Base-by-base conservation (phyloP, 2,797 vertebrate species). In the Cuculus canorus region DNA sequence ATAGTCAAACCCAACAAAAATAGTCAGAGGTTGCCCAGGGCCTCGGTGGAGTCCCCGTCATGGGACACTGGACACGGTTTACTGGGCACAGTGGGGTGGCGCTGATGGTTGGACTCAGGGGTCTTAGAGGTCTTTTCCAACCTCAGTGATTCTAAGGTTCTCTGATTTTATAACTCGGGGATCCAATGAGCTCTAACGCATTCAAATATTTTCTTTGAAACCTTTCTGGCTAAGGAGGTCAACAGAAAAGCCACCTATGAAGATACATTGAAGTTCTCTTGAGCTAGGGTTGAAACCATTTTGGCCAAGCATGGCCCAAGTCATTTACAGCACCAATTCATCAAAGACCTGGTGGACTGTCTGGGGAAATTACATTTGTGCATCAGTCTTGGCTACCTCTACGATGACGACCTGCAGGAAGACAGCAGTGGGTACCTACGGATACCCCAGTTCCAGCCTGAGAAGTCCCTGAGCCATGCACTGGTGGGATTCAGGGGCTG, bases 321-420 rank as follows among this genome's bases (percentile, higher is more conserved):
- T 39, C 32, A 48, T 17, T 54, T 28, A 48, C 1, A 48, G 76
- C 21, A 56, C 41, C 27, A 25, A 5, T 39, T 52, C 23, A 28
- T 24, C 53, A 24, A 21, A 13, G 43, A 19, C 8, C 28, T 9
- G 6, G 7, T 30, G 43, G 35, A 23, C 28, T 37, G 16, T 17
- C 10, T 19, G 63, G 39, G 37, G n/a, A 37, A 53, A 15, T 6
- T 4, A 24, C 27, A 10, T 15, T 11, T 45, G 45, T 73, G 21
- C 21, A 37, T 27, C 50, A 32, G 4, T 15, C 83, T 45, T 30
- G 4, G n/a, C 1, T 7, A 41, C 37, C 64, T 14, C 43, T 5
- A 8, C 0, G 3, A 3, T 3, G 7, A 17, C 0, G 10, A 48
- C 8, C 23, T 10, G 48, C 15, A 28, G 22, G 2, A 9, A 25